These are phyloP conservation scores for Cotesia chilonis DNA, from an alignment of 1,140 invertebrate species.

Conservation along the genomic window DNA sequence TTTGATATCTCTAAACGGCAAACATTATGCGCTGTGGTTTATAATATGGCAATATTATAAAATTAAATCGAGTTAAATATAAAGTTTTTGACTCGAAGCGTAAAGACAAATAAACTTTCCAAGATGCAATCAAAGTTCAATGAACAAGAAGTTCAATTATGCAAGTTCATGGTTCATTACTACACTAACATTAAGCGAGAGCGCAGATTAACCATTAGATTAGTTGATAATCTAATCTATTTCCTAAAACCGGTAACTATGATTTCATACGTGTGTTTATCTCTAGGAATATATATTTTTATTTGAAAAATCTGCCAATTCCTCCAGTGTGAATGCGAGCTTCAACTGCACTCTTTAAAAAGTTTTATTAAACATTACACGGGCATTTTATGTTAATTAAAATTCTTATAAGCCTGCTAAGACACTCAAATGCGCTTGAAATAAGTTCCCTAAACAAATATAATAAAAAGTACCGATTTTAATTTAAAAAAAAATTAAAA, in stretches of 20 bases:
- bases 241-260: not conserved
- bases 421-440: too few species aligned
- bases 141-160: slow-evolving; percentile 32
- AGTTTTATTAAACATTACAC: too few species aligned
- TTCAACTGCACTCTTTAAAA: too few species aligned
- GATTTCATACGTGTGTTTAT: not conserved
- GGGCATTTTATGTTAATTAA: too few species aligned
- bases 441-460: too few species aligned
- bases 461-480: too few species aligned
- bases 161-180: slow-evolving; percentile 30
- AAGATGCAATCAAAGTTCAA: slow-evolving; percentile 27
- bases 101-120: slow-evolving; percentile 10
- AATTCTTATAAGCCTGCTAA: too few species aligned
- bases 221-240: slow-evolving; percentile 9
- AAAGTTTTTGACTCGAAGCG: not conserved
- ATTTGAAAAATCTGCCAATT: not conserved
- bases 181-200: not conserved
- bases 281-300: not conserved
- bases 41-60: not conserved
- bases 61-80: slow-evolving; percentile 20
- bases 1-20: not conserved
- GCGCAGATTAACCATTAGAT: slow-evolving; percentile 1
- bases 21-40: not conserved
- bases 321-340: too few species aligned
- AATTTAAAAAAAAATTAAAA: too few species aligned